Evolutionary conservation across 2,113 vertebrate genomes (phyloP), one percentile per base, ranked within the genome.

Genomic region (Antennarius striatus): DNA sequence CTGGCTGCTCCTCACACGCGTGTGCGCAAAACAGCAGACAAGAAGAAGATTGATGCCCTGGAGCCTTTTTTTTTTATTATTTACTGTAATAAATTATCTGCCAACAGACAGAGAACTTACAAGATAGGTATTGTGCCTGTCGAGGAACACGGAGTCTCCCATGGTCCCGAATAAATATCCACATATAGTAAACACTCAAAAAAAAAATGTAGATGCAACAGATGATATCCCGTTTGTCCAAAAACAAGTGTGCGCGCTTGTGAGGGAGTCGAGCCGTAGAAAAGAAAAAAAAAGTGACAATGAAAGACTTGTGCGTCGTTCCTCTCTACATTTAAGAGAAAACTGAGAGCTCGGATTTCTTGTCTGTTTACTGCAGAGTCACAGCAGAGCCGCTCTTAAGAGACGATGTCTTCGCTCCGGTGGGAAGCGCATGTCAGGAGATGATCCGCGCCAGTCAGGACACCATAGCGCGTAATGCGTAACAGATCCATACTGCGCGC

Each of bases 51-150:
- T 10, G 6, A 22, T 57, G n/a, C 10, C 10, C 14, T 36, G 43
- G 14, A 15, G 16, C 32, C 8, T 60, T 58, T 62, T 65, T 56
- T 58, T 62, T 65, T 56, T 36, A 17, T 15, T 11, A 63, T 47
- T 45, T 12, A 10, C 30, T 46, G 0, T 11, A 50, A 70, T 81
- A 10, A 30, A 70, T 68, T 56, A 49, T 71, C 22, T 11, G 15
- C 39, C 68, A 68, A 80, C 63, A 79, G 71, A 69, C 2, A 1
- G 14, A 15, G 32, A 86, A 94, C 95, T 96, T 91, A 98, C 96
- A 81, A 94, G 94, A 63, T 95, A 95, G 50, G 91, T 92, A 71
- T 95, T 94, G 32, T 87, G 94, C 87, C 93, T 94, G 82, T 94
- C 92, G 73, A 92, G 77, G 81, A 93, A 88, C 72, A 93, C 93